phyloP scores from a whole-genome alignment of 2,797 vertebrate species.

The Huso huso region DNA sequence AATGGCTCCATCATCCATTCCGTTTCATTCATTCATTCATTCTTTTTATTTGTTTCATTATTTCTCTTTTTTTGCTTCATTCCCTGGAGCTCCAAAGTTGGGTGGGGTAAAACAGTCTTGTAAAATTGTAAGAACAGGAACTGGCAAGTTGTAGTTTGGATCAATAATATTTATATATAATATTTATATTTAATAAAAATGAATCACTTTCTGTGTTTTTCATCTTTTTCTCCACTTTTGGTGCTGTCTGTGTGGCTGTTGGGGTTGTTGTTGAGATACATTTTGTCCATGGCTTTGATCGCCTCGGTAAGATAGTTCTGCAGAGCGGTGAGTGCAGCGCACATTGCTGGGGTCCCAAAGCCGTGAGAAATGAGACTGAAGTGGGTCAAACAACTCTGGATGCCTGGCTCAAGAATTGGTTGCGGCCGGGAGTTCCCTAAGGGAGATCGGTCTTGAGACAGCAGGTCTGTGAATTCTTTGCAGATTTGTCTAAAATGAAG shows the following conservation, averaged over 20 bases:
- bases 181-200: conserved; percentile 53
- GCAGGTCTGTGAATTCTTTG: conserved; percentile 99
- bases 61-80: conserved; percentile 25
- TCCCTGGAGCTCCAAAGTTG: conserved; percentile 52
- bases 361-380: conserved; percentile 99
- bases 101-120: conserved; percentile 50
- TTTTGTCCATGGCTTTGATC: conserved; percentile 99
- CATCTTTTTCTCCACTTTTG: conserved; percentile 96
- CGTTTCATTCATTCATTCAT: conserved; percentile 34
- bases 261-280: conserved; percentile 98
- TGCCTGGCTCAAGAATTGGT: conserved; percentile 95
- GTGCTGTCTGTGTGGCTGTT: conserved; percentile 96
- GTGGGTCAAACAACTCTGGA: conserved; percentile 98
- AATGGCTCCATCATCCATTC: conserved; percentile 64
- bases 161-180: conserved; percentile 69
- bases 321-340: conserved; percentile 90
- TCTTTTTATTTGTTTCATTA: conserved; percentile 7
- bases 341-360: conserved; percentile 94
- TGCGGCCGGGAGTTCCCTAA: conserved; percentile 94
- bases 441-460: conserved; percentile 97
- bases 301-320: conserved; percentile 99
- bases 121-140: conserved; percentile 57
- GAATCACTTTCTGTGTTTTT: conserved; percentile 95
- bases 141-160: conserved; percentile 59
- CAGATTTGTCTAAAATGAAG: conserved; percentile 87